Conservation (phyloP, 2,113 vertebrate species). For the Acanthisitta chloris region DNA sequence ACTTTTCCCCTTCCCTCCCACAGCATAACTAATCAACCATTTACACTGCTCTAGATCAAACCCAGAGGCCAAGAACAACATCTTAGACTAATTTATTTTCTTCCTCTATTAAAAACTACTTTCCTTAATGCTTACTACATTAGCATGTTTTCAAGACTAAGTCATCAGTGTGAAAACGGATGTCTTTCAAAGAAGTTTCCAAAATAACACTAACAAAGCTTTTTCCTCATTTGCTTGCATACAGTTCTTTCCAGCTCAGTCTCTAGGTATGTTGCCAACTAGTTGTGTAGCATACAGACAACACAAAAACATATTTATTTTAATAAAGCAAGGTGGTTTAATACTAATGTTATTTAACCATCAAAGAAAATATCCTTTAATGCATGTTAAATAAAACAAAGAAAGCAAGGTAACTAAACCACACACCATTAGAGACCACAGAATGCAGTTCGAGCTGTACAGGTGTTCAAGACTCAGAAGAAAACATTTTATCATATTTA, state of each 20-base stretch:
- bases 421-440: rapidly evolving
- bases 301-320: background rate
- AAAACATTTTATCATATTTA: background rate
- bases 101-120: background rate
- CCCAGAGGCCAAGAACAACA: background rate
- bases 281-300: background rate
- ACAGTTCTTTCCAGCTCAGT: background rate
- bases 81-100: background rate
- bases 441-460: background rate
- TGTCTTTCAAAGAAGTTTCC: background rate
- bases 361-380: background rate
- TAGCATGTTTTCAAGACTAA: background rate
- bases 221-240: background rate
- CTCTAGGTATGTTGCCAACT: background rate
- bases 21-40: background rate
- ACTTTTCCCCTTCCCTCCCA: background rate
- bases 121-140: background rate
- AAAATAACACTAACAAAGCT: background rate
- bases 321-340: background rate
- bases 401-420: background rate
- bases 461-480: background rate
- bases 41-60: background rate
- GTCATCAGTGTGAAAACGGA: background rate
- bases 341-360: background rate
- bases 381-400: background rate